Conservation (phyloP, 2,113 vertebrate genomes). For the crab-eating macaque (Macaca fascicularis) region DNA sequence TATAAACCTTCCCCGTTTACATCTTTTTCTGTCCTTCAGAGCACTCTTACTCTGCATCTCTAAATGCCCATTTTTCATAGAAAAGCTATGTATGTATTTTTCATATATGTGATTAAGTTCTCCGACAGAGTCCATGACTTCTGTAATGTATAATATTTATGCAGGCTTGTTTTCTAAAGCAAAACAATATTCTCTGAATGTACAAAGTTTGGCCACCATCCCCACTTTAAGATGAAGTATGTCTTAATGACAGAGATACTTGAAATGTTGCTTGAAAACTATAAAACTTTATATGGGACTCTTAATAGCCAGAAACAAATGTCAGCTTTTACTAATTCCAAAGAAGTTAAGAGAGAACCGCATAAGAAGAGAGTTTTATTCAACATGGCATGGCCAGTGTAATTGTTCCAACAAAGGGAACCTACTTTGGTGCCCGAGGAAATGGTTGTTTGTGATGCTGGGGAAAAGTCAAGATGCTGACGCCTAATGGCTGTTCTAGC, state of each 20-base stretch:
- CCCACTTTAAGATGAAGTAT: neutral
- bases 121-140: neutral
- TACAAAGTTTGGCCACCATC: neutral
- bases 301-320: conserved; percentile 8
- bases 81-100: neutral
- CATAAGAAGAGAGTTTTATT: conserved; percentile 7
- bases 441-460: neutral
- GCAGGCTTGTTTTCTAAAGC: neutral
- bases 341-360: neutral
- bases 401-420: conserved; percentile 14
- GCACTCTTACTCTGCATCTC: neutral
- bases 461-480: neutral
- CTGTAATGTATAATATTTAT: neutral
- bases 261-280: conserved; percentile 29
- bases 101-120: neutral
- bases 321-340: conserved; percentile 43
- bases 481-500: neutral
- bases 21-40: neutral
- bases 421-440: neutral
- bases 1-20: conserved; percentile 6
- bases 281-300: neutral
- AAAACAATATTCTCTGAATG: neutral
- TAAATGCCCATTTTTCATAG: conserved; percentile 11
- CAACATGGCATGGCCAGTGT: neutral
- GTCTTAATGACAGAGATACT: neutral